Base-by-base conservation (phyloP, 2,888 invertebrate species). In the Oscheius sp. region DNA sequence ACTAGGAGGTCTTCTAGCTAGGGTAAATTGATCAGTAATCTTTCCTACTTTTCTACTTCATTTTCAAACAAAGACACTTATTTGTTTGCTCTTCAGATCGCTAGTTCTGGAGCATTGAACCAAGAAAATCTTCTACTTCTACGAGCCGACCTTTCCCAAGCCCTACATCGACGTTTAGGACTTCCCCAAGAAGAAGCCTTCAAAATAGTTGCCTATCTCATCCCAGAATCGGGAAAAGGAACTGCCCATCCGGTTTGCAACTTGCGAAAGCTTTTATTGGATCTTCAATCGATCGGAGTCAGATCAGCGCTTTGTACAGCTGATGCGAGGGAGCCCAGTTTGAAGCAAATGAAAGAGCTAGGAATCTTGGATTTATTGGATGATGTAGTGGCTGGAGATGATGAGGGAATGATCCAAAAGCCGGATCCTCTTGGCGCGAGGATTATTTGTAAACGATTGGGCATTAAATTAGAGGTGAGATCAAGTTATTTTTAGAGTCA, bases 361-460 rank as follows among this genome's bases (percentile, higher is more conserved):
- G 80, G 79, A 17, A 79, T 87, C 57, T 73, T 74, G 42, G 71
- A 86, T 42, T 84, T 87, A 57, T 76, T 80, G 25, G 85, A 88
- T 25, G 88, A 88, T 74, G 81, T 89, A 17, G 87, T 88, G 10
- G 89, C 88, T 74, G 89, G 88, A 3, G 88, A 89, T 77, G 89
- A 89, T 73, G 78, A 79, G 6, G 85, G 84, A 39, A 86, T 86
- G 15, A 72, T 85, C 65, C 88, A 88, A 3, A 89, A 89, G 77
- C 89, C 89, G 12, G 82, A 83, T 31, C 88, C 88, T 3, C 85
- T 87, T 78, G 88, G 88, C 75, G 88, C 88, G 2, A 82, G 86
- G 63, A 75, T 80, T 48, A 85, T 86, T 46, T 86, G 86, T 72
- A 78, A 79, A 34, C 77, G 79, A 27, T 72, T 86, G 17, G n/a